Evolutionary conservation across 1,140 invertebrate genomes (phyloP).

Genomic region (Pachyrhynchus sulphureomaculatus): DNA sequence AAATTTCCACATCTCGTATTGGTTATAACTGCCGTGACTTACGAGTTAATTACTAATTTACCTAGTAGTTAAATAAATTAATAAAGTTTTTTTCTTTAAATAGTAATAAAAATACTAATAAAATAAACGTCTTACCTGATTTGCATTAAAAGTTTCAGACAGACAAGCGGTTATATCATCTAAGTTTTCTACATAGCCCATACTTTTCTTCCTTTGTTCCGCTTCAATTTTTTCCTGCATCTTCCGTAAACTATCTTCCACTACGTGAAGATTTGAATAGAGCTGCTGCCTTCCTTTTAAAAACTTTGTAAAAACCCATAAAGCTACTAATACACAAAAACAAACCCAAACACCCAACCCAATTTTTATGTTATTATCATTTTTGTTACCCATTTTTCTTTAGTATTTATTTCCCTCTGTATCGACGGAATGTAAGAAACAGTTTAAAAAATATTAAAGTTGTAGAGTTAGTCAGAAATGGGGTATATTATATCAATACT

Average conservation of each 20-base stretch:
- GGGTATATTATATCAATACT: conserved; percentile 8
- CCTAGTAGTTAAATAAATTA: too few species aligned
- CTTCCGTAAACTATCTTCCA: conserved; percentile 36
- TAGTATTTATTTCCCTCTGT: neutral
- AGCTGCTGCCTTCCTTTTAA: conserved; percentile 36
- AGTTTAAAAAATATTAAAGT: neutral
- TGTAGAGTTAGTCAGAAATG: neutral
- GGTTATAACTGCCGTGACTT: too few species aligned
- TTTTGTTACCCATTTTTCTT: conserved; percentile 6
- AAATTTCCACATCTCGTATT: too few species aligned
- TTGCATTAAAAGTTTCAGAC: neutral
- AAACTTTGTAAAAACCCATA: conserved; percentile 40
- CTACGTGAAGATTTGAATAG: conserved; percentile 35
- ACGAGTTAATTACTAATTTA: too few species aligned
- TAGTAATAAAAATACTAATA: too few species aligned
- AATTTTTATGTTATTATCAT: conserved; percentile 26
- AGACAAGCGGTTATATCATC: conserved; percentile 28
- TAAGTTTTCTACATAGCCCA: conserved; percentile 34
- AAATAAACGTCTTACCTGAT: neutral
- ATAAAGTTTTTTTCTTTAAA: too few species aligned
- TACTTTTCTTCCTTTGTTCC: conserved; percentile 34
- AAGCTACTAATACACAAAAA: conserved; percentile 31
- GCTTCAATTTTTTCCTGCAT: conserved; percentile 40
- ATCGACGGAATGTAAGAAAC: too few species aligned
- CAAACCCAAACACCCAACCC: conserved; percentile 35